Conservation (phyloP, 1,140 invertebrate species). For the Neodiprion virginianus region DNA sequence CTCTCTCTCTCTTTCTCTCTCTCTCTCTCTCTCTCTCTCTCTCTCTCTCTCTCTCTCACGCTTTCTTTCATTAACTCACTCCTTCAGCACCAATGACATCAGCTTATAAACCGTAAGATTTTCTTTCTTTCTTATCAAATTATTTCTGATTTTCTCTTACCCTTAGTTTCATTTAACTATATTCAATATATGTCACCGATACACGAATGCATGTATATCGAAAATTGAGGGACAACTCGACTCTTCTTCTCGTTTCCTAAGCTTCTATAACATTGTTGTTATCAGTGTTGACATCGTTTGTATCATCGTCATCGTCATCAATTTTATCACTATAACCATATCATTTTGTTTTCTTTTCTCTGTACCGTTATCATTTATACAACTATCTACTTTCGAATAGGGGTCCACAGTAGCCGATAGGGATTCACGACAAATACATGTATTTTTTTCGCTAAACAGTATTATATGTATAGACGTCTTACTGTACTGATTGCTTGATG, state of each 20-base stretch:
- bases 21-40: conserved; percentile 17
- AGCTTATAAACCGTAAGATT: conserved; percentile 23
- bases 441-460: background rate
- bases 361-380: no score
- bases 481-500: background rate
- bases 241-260: background rate
- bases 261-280: background rate
- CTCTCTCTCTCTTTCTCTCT: conserved; percentile 20
- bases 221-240: conserved; percentile 11
- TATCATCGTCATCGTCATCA: no score
- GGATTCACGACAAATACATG: no score
- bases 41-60: conserved; percentile 20
- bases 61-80: conserved; percentile 10
- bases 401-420: no score
- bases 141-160: conserved; percentile 26
- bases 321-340: no score
- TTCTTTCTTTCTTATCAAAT: conserved; percentile 23
- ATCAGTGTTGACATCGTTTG: no score
- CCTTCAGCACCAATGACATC: conserved; percentile 12
- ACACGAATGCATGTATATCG: conserved; percentile 1
- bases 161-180: conserved; percentile 24
- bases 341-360: no score
- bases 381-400: no score
- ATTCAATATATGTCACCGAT: conserved; percentile 14
- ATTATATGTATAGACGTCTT: background rate